Percentiles rank a stretch among this genome's conserved stretches.
Conservation (phyloP, 2,113 vertebrate species). For the Elephas maximus region DNA sequence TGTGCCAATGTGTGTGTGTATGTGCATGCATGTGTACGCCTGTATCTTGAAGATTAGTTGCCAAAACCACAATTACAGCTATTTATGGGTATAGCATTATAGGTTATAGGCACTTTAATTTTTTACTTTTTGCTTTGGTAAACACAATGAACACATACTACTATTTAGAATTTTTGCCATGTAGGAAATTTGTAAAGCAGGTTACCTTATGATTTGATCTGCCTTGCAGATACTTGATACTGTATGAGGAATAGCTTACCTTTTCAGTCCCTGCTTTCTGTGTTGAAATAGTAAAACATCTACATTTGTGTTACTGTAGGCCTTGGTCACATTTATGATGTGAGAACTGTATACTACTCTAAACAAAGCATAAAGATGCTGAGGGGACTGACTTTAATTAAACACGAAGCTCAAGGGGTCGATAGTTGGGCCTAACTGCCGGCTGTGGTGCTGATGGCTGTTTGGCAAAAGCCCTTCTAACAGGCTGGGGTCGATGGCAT, state of each 20-base stretch:
- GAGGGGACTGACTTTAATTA: neutral
- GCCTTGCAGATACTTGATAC: neutral
- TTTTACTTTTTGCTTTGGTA: slow-evolving; percentile 25
- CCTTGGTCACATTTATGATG: slow-evolving; percentile 68
- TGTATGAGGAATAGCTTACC: neutral
- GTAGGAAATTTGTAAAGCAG: neutral
- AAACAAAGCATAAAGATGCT: slow-evolving; percentile 65
- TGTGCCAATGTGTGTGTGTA: neutral
- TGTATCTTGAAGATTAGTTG: neutral
- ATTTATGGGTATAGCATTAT: neutral
- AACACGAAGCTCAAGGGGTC: neutral
- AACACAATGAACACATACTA: neutral
- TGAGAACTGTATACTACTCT: slow-evolving; percentile 66
- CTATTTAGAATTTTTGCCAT: slow-evolving; percentile 16
- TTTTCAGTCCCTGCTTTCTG: slow-evolving; percentile 37
- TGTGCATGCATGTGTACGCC: neutral
- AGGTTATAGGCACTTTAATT: neutral
- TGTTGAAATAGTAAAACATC: slow-evolving; percentile 44
- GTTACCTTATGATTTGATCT: neutral
- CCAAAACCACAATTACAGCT: neutral
- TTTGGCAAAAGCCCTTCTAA: slow-evolving; percentile 54
- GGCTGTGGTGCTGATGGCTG: neutral
- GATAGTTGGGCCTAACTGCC: neutral
- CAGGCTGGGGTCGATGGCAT: slow-evolving; percentile 19
- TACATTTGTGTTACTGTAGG: slow-evolving; percentile 4